Evolutionary conservation across 1,140 invertebrate species (phyloP).

Genomic region (Dendrolimus kikuchii): DNA sequence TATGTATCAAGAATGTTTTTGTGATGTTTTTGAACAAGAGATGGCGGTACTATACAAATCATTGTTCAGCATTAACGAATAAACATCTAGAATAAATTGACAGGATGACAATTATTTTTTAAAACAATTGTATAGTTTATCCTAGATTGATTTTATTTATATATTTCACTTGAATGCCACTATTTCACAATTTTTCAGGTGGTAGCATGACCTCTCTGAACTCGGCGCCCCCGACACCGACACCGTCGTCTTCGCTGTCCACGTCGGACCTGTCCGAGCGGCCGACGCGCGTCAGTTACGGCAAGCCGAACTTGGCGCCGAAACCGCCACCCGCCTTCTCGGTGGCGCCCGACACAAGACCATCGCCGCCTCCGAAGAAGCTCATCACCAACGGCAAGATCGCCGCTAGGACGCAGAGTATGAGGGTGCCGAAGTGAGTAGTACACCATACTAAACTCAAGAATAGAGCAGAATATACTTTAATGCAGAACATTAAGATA

Average conservation of each 20-base stretch:
- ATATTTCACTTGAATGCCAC: no score
- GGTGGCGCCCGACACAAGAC: conserved; percentile 44
- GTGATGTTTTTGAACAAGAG: no score
- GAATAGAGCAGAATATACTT: no score
- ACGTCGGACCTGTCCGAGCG: conserved; percentile 52
- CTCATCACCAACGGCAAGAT: conserved; percentile 65
- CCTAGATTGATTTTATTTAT: no score
- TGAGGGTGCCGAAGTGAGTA: conserved; percentile 66
- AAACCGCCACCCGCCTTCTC: conserved; percentile 61
- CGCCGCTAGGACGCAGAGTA: conserved; percentile 70
- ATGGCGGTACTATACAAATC: no score
- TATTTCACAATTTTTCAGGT: conserved; percentile 24
- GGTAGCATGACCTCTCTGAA: conserved; percentile 59
- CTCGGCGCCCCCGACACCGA: conserved; percentile 36
- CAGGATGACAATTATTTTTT: no score
- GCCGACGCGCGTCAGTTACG: conserved; percentile 52
- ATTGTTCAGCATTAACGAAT: no score
- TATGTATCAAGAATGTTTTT: no score
- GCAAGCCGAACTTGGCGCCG: conserved; percentile 74
- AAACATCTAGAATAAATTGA: no score
- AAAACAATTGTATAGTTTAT: no score
- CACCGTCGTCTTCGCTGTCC: conserved; percentile 41
- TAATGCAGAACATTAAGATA: no score
- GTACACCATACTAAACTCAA: background rate
- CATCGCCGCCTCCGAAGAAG: conserved; percentile 66